Evolutionary conservation across 2,888 invertebrate genomes (phyloP).

Genomic region (Podotricha telesiphe): DNA sequence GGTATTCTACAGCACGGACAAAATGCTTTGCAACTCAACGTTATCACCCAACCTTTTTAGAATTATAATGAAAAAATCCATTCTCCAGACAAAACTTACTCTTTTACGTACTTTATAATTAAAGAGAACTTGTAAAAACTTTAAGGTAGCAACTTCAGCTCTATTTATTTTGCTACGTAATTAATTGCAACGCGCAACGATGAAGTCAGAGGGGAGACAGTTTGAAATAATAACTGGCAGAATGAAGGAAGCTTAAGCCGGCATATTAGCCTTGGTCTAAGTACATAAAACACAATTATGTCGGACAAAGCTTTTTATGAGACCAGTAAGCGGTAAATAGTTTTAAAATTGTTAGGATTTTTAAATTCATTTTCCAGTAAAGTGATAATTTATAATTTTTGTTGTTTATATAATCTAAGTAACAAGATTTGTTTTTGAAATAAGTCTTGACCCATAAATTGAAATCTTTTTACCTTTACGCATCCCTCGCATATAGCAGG

Average conservation of each 20-base stretch:
- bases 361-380: not conserved
- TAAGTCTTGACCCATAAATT: too few species aligned
- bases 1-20: too few species aligned
- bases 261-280: conserved; percentile 30
- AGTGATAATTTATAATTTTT: not conserved
- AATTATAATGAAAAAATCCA: not conserved
- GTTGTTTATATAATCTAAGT: not conserved
- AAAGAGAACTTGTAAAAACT: conserved; percentile 18
- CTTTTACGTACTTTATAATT: conserved; percentile 16
- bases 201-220: conserved; percentile 14
- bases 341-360: conserved; percentile 4
- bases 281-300: conserved; percentile 41
- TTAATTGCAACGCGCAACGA: conserved; percentile 25
- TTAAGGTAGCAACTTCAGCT: conserved; percentile 7
- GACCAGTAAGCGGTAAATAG: conserved; percentile 15
- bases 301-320: conserved; percentile 38
- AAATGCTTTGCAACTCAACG: too few species aligned
- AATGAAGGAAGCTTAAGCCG: conserved; percentile 17
- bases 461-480: too few species aligned
- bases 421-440: too few species aligned
- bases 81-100: not conserved
- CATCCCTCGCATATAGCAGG: too few species aligned
- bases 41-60: too few species aligned
- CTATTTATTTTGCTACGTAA: conserved; percentile 14
- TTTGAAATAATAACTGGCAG: conserved; percentile 30